Base-by-base conservation (phyloP, 2,888 invertebrate genomes). In the Drosophila neutralis region DNA sequence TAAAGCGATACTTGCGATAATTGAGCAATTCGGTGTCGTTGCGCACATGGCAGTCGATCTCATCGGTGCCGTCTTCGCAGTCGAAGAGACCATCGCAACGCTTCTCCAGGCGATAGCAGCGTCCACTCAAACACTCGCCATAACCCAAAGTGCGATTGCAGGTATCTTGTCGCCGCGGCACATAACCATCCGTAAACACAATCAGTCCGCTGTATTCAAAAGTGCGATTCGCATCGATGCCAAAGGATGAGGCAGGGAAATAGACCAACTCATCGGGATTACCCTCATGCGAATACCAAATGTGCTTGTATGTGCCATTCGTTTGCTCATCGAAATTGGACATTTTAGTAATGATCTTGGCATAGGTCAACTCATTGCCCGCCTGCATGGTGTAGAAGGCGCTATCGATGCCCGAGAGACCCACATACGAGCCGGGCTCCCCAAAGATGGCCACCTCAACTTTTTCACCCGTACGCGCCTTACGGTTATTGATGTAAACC, bases 401-500 rank as follows among this genome's bases (percentile, higher is more conserved):
- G 89, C 96, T 95, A 93, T 98, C 98, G 73, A 98, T 96, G 60
- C 96, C 98, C 0, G 98, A 97, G 24, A 99, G 94, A 0, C 97
- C 98, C 7, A 99, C 98, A 92, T 98, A 98, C 0, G 98, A 96
- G 15, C 98, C 98, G 0, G 98, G 98, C 92, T 98, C 97, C 18
- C 98, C 98, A 90, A 96, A 97, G 76, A 98, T 97, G 0, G 98
- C 97, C 66, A 99, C 96, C 93, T 99, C 98, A 2, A 99, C 97
- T 65, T 96, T 96, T 91, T 98, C 97, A 31, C 98, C 98, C 0
- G 98, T 98, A 77, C 98, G 95, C 62, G 98, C 98, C 93, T 98
- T 99, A 75, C 97, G 96, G 92, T 98, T 97, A 93, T 98, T 98
- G 71, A 98, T 96, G 83, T 94, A 95, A 15, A 98, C 96, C 0